phyloP scores from a whole-genome alignment of 2,113 vertebrate genomes.

The Lepus europaeus region DNA sequence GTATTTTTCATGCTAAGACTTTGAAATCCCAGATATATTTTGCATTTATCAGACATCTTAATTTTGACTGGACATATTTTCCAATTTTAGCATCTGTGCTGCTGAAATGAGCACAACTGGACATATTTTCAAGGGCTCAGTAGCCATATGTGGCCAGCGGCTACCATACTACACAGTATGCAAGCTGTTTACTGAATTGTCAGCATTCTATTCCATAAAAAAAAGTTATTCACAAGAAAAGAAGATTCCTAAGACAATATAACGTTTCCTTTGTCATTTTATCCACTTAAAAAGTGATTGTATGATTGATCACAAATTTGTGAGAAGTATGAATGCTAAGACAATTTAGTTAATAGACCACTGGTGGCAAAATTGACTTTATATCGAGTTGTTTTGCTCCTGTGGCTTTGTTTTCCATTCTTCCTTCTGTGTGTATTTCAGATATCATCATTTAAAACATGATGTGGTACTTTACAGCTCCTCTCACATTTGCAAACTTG shows the following conservation, averaged over 20 bases:
- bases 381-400: constrained; percentile 85
- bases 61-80: constrained; percentile 1
- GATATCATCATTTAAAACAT: constrained; percentile 73
- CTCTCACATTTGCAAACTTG: constrained; percentile 69
- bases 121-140: neutral
- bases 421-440: constrained; percentile 73
- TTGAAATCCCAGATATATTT: neutral
- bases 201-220: constrained; percentile 81
- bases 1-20: neutral
- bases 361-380: constrained; percentile 85
- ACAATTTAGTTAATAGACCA: constrained; percentile 83
- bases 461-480: constrained; percentile 45
- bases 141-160: neutral
- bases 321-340: constrained; percentile 83
- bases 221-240: constrained; percentile 83
- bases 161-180: neutral
- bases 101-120: no score
- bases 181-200: neutral
- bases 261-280: constrained; percentile 84
- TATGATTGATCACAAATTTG: constrained; percentile 84
- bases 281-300: constrained; percentile 87
- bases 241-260: constrained; percentile 82
- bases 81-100: no score
- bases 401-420: constrained; percentile 83
- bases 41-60: neutral